These are phyloP conservation scores for Horisme vitalbata DNA, from an alignment of 2,888 invertebrate genomes.

Conservation along the genomic window DNA sequence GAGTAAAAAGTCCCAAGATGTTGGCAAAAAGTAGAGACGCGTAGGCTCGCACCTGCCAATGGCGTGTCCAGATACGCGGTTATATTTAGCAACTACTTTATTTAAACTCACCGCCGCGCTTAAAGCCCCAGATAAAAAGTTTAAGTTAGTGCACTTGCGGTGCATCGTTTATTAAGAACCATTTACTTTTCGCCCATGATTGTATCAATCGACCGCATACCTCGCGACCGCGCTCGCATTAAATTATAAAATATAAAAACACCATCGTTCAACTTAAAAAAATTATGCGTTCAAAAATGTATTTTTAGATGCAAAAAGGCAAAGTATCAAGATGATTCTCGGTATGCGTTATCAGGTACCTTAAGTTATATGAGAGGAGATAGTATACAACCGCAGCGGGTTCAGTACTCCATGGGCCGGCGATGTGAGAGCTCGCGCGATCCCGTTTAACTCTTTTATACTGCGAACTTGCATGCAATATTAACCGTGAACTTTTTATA, in stretches of 20 bases:
- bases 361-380: constrained; percentile 64
- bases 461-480: constrained; percentile 27
- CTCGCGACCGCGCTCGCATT: constrained; percentile 45
- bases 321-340: constrained; percentile 53
- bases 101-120: constrained; percentile 75
- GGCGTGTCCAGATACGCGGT: constrained; percentile 75
- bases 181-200: constrained; percentile 75
- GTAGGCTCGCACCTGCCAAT: constrained; percentile 78
- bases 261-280: constrained; percentile 43
- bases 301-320: constrained; percentile 39
- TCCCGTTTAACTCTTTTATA: constrained; percentile 56
- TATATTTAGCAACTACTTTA: constrained; percentile 82
- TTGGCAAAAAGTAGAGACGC: constrained; percentile 64
- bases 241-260: constrained; percentile 44
- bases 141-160: constrained; percentile 69
- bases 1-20: constrained; percentile 52
- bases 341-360: constrained; percentile 71
- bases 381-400: constrained; percentile 53
- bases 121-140: constrained; percentile 75
- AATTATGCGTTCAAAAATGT: constrained; percentile 38
- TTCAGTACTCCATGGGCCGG: constrained; percentile 59
- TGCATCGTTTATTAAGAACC: constrained; percentile 73
- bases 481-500: constrained; percentile 5
- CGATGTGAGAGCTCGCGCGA: constrained; percentile 59
- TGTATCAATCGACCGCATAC: constrained; percentile 67